Percentiles rank a stretch among this genome's conserved stretches.
phyloP scores from a whole-genome alignment of 2,888 invertebrate genomes.

The Stenurella melanura region DNA sequence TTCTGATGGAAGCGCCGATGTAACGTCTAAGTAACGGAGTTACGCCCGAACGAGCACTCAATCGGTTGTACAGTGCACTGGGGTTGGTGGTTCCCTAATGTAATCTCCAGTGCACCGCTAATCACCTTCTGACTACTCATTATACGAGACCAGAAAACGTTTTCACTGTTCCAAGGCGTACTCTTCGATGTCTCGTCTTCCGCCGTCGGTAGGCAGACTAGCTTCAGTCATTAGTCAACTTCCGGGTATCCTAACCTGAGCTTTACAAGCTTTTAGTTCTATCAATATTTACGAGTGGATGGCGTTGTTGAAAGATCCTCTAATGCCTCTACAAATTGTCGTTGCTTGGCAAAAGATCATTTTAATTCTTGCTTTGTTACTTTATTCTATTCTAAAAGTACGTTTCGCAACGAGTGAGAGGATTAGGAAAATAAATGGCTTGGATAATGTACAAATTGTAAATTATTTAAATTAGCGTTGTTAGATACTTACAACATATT shows the following conservation, averaged over 20 bases:
- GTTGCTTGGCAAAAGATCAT: background rate
- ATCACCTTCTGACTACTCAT: constrained; percentile 58
- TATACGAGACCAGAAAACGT: constrained; percentile 69
- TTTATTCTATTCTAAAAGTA: background rate
- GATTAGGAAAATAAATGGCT: background rate
- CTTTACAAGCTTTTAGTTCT: constrained; percentile 55
- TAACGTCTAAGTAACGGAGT: constrained; percentile 45
- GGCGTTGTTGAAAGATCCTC: constrained; percentile 28
- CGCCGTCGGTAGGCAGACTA: constrained; percentile 55
- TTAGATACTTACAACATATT: too few species aligned
- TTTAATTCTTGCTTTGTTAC: constrained; percentile 10
- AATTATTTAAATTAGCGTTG: too few species aligned
- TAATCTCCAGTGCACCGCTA: constrained; percentile 59
- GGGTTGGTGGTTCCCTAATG: constrained; percentile 62
- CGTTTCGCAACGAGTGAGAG: background rate
- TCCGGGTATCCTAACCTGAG: constrained; percentile 58
- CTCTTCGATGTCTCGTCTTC: constrained; percentile 55
- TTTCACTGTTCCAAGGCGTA: constrained; percentile 65
- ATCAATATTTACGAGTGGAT: constrained; percentile 51
- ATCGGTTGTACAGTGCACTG: constrained; percentile 44
- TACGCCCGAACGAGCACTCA: constrained; percentile 40
- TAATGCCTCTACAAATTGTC: constrained; percentile 31
- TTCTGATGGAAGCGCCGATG: constrained; percentile 38
- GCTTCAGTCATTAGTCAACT: constrained; percentile 61
- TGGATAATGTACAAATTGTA: background rate